A percentile compares a stretch with the other conserved stretches of the same genome.
Conservation (phyloP, 1,140 invertebrate species). For the Plutomurus gul region DNA sequence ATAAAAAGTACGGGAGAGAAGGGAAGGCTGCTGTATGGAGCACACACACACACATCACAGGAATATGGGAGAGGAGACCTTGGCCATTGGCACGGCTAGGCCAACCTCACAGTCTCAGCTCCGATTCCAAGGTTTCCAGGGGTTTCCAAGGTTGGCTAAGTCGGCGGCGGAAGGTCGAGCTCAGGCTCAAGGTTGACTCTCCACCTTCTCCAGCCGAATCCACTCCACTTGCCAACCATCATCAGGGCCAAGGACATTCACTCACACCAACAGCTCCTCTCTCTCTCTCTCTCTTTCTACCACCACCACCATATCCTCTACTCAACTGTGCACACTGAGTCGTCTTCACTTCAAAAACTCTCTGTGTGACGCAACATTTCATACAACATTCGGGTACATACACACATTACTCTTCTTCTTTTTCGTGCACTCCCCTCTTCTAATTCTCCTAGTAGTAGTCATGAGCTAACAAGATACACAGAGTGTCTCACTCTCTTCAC, state of each 20-base stretch:
- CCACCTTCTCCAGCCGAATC: slow-evolving; percentile 24
- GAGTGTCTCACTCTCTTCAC: too few relatives aligned
- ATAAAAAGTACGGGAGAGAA: too few relatives aligned
- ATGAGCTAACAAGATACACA: too few relatives aligned
- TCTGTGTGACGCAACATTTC: too few relatives aligned
- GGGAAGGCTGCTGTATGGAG: neutral
- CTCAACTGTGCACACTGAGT: neutral
- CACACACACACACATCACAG: neutral
- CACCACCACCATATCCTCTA: neutral
- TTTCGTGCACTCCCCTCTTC: too few relatives aligned
- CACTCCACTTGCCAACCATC: slow-evolving; percentile 24
- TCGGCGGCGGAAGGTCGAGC: slow-evolving; percentile 22
- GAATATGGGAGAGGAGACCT: too few relatives aligned
- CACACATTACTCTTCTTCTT: too few relatives aligned
- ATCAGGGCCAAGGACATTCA: slow-evolving; percentile 20
- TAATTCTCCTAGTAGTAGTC: too few relatives aligned
- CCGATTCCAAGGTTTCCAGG: slow-evolving; percentile 27
- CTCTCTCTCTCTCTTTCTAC: neutral
- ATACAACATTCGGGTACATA: too few relatives aligned
- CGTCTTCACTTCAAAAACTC: neutral
- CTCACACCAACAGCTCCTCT: neutral
- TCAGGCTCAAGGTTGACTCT: slow-evolving; percentile 15
- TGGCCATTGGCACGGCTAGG: slow-evolving; percentile 17
- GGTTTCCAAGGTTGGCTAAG: slow-evolving; percentile 6
- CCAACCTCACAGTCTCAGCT: slow-evolving; percentile 1